Conservation (phyloP, 2,888 invertebrate species). For the Pyralis farinalis region DNA sequence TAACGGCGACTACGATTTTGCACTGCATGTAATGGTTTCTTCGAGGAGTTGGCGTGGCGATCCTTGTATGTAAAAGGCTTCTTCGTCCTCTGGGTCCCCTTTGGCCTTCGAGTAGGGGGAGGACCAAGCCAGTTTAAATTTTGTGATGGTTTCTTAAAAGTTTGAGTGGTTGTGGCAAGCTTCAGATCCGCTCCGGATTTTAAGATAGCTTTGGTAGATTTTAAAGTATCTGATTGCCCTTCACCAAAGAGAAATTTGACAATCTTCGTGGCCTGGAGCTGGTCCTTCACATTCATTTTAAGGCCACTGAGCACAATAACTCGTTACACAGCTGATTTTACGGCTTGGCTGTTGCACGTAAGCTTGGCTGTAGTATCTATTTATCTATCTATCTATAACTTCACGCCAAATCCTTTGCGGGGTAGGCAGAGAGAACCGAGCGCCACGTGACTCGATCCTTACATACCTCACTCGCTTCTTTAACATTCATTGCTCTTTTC, state of each 20-base stretch:
- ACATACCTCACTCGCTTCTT: too few relatives aligned
- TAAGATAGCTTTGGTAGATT: conserved; percentile 18
- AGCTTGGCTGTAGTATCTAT: conserved; percentile 13
- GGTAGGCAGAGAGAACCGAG: too few relatives aligned
- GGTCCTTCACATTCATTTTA: conserved; percentile 22
- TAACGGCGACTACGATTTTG: too few relatives aligned
- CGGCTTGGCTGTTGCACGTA: conserved; percentile 17
- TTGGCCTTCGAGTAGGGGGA: conserved; percentile 9
- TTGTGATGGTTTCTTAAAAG: too few relatives aligned
- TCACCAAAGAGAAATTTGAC: conserved; percentile 19
- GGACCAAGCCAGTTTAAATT: conserved; percentile 16
- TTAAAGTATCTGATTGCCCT: conserved; percentile 17
- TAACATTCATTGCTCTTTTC: too few relatives aligned
- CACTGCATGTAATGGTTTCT: background rate
- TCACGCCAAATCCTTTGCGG: too few relatives aligned
- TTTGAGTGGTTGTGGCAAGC: background rate
- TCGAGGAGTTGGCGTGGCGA: conserved; percentile 9
- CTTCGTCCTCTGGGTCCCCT: conserved; percentile 10
- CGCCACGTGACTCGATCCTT: too few relatives aligned
- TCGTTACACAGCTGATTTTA: conserved; percentile 15
- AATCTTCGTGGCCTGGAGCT: conserved; percentile 17
- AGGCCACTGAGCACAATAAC: conserved; percentile 14
- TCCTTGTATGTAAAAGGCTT: conserved; percentile 8
- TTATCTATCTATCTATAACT: too few relatives aligned
- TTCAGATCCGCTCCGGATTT: conserved; percentile 18